Base-by-base conservation (phyloP, 2,888 invertebrate species). In the Physocephala rufipes region DNA sequence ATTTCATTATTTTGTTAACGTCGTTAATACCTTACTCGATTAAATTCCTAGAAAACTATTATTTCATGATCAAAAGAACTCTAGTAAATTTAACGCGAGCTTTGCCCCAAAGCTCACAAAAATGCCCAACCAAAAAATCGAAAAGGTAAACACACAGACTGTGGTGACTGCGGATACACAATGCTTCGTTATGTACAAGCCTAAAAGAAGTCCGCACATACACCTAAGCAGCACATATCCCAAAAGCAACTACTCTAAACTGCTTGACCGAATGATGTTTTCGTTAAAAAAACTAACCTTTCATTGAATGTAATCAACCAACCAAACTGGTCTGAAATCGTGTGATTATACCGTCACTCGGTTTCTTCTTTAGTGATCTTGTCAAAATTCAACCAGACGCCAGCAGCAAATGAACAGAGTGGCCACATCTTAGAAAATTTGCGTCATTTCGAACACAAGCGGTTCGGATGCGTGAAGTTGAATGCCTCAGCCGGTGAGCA, bases 331-430 rank as follows among this genome's bases (percentile, higher is more conserved):
- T 62, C 21, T 13, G 43, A 62, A 36, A 24, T 13, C 43, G 45
- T 19, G 21, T 15, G 62, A 45, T 45, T 43, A 62, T 62, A 62
- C 36, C 21, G 36, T 62, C 30, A 30, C 21, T 21, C 9, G 28
- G 28, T 26, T 55, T 62, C 43, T 62, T 26, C 19, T 45, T 21
- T 21, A 62, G 43, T 45, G 66, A 66, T 66, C 66, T 66, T 66
- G 66, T 55, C 66, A 55, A 66, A 66, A 66, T 58, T 61, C 68
- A 62, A 47, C 28, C 61, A 2, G 58, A 58, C 28, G 53, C 19
- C 16, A 24, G 26, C 30, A 62, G 68, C 30, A 61, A 61, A 58
- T 67, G 67, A 65, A 51, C 43, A 19, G 3, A 47, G 49, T 4
- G 5, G 58, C 26, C 43, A n/a, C 24, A n/a, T 15, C 47, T 45